Evolutionary conservation across 2,797 vertebrate species (phyloP).

Genomic region (Sebastes aleutianus): DNA sequence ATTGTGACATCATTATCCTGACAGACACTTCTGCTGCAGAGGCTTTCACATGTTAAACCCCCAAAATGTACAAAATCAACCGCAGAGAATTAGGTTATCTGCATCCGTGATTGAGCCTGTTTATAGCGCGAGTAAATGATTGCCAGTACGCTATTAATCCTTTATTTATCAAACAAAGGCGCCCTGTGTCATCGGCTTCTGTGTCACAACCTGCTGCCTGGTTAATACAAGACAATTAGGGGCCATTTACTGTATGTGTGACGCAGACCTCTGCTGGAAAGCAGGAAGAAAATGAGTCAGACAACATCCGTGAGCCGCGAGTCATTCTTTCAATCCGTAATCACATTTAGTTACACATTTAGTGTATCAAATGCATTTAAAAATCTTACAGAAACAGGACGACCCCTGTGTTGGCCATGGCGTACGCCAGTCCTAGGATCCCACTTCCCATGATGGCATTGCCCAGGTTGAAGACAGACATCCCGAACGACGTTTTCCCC

Average conservation of each 20-base stretch:
- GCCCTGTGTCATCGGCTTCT: not conserved
- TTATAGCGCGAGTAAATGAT: constrained; percentile 19
- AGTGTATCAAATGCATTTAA: not conserved
- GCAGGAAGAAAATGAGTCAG: constrained; percentile 20
- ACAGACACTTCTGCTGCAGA: constrained; percentile 3
- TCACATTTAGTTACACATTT: not conserved
- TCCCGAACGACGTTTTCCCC: constrained; percentile 97
- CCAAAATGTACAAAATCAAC: not conserved
- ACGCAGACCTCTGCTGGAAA: not conserved
- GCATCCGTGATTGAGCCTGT: constrained; percentile 21
- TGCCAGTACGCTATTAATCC: constrained; percentile 25
- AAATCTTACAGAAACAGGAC: constrained; percentile 94
- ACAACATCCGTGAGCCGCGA: constrained; percentile 6
- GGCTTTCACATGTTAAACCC: constrained; percentile 27
- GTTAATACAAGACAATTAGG: constrained; percentile 25
- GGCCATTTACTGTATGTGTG: constrained; percentile 26
- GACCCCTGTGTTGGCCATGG: constrained; percentile 98
- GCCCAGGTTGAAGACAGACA: constrained; percentile 99
- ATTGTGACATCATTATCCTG: constrained; percentile 1
- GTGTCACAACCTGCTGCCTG: constrained; percentile 15
- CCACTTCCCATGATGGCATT: constrained; percentile 99
- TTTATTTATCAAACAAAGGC: constrained; percentile 35
- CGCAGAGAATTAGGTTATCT: not conserved
- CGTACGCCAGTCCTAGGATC: constrained; percentile 95
- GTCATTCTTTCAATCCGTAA: not conserved